Evolutionary conservation across 2,113 vertebrate genomes (phyloP).

Genomic region (Catharus fuscescens): DNA sequence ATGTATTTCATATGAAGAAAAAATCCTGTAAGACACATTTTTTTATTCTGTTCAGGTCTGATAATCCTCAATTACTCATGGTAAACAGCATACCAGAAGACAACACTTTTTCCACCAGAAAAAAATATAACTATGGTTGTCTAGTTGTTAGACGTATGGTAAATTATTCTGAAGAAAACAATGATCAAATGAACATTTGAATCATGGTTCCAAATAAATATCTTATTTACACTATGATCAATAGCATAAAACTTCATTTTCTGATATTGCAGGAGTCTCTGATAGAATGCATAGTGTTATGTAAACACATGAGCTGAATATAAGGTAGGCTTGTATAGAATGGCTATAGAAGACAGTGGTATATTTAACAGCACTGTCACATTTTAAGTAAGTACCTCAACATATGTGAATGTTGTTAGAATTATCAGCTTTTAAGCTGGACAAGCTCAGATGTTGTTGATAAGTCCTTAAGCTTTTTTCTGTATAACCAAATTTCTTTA

Average conservation of each 20-base stretch:
- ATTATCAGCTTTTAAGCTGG: not conserved
- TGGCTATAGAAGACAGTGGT: not conserved
- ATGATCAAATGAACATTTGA: not conserved
- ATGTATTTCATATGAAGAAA: not conserved
- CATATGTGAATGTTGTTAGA: not conserved
- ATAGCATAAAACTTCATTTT: not conserved
- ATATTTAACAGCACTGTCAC: not conserved
- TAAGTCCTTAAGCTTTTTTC: not conserved
- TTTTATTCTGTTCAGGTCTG: not conserved
- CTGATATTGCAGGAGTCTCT: not conserved
- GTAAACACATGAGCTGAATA: not conserved
- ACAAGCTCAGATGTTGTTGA: not conserved
- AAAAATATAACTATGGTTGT: not conserved
- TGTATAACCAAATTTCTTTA: not conserved
- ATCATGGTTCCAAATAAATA: not conserved
- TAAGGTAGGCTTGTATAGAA: not conserved
- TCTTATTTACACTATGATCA: not conserved
- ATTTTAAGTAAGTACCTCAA: not conserved
- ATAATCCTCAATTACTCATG: not conserved
- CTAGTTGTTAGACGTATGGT: not conserved
- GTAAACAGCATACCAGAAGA: not conserved
- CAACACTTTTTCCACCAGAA: not conserved
- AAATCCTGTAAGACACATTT: not conserved
- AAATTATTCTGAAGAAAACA: not conserved
- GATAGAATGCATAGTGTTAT: not conserved